A percentile compares a stretch with the other conserved stretches of the same genome.
These are phyloP conservation scores for Pseudomyrmex concolor DNA, from an alignment of 1,140 invertebrate species.

Conservation along the genomic window DNA sequence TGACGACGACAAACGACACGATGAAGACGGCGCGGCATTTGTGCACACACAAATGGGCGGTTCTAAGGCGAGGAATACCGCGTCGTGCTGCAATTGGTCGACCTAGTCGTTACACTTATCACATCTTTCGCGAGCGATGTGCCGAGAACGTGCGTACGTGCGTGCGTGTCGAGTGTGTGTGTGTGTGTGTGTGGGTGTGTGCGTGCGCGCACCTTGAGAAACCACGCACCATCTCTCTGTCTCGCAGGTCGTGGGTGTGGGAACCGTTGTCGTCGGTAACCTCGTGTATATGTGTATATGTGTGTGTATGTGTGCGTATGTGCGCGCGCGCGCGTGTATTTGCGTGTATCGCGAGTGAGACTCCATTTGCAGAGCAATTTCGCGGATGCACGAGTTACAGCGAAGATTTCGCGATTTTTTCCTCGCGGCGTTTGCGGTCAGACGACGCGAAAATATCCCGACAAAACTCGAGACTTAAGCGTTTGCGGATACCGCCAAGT, in stretches of 20 bases:
- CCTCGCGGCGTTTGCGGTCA: slow-evolving; percentile 3
- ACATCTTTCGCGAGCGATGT: slow-evolving; percentile 67
- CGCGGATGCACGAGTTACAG: not conserved
- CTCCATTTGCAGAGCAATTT: slow-evolving; percentile 53
- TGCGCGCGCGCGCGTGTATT: not conserved
- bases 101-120: slow-evolving; percentile 80
- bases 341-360: not conserved
- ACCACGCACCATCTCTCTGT: slow-evolving; percentile 39
- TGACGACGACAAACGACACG: slow-evolving; percentile 21
- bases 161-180: not conserved
- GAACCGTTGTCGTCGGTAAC: slow-evolving; percentile 55
- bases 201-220: slow-evolving; percentile 58
- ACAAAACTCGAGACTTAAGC: not conserved
- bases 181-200: not conserved
- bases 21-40: slow-evolving; percentile 67
- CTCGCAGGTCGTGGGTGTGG: slow-evolving; percentile 67
- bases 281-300: too few species aligned
- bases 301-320: too few species aligned
- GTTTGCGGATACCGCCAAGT: not conserved
- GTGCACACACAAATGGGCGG: slow-evolving; percentile 78
- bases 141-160: slow-evolving; percentile 3
- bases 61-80: slow-evolving; percentile 68
- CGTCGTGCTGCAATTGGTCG: slow-evolving; percentile 77
- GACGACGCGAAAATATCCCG: not conserved
- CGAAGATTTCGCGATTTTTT: slow-evolving; percentile 31